Conservation (phyloP, 35 echinoderm and acorn worm species). For the Ophiothrix spiculata region DNA sequence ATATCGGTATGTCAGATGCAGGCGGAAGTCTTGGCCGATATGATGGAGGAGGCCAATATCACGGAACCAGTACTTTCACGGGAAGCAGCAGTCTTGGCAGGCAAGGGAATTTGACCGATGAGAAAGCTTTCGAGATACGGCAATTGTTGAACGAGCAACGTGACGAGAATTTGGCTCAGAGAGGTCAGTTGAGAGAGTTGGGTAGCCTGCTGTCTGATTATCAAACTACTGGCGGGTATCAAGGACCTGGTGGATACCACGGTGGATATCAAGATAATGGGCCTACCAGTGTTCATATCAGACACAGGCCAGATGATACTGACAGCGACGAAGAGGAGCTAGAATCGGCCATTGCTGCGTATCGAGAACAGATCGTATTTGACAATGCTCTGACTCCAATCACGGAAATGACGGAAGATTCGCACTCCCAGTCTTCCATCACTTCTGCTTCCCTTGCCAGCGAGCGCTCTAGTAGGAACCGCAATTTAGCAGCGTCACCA, state of each 20-base stretch:
- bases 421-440: neutral
- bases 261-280: neutral
- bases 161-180: neutral
- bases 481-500: neutral
- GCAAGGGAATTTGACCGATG: slow-evolving; percentile 39
- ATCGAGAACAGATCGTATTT: slow-evolving; percentile 50
- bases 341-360: slow-evolving; percentile 21
- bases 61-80: neutral
- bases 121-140: slow-evolving; percentile 73
- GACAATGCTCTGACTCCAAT: slow-evolving; percentile 31
- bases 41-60: slow-evolving; percentile 19
- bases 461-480: slow-evolving; percentile 7
- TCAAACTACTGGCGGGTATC: neutral
- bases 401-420: slow-evolving; percentile 24
- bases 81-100: neutral
- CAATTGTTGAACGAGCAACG: slow-evolving; percentile 55
- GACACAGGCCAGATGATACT: neutral
- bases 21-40: neutral
- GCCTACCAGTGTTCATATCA: neutral
- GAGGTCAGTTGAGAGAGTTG: neutral
- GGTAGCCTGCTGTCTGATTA: neutral
- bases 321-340: slow-evolving; percentile 11
- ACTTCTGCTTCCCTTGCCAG: slow-evolving; percentile 18
- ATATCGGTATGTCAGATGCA: neutral
- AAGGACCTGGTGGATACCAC: no score